Conservation (phyloP, 2,113 vertebrate genomes). For the Brachyistius frenatus region DNA sequence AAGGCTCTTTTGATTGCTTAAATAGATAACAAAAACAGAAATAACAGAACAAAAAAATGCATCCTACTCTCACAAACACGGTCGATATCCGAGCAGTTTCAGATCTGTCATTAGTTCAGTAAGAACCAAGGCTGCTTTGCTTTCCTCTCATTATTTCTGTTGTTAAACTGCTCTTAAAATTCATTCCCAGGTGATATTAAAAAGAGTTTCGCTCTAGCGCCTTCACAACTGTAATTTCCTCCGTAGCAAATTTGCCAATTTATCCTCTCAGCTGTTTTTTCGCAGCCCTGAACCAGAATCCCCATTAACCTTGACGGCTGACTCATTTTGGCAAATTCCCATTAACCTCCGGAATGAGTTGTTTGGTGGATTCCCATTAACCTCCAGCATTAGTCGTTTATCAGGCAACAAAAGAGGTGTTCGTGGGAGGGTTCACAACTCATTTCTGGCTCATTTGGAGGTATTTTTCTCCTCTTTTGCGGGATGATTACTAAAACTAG, state of each 20-base stretch:
- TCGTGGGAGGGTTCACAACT: neutral
- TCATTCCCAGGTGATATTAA: slow-evolving; percentile 56
- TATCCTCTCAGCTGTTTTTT: slow-evolving; percentile 49
- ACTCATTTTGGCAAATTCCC: slow-evolving; percentile 56
- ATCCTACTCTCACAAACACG: too few species aligned
- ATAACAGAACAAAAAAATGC: too few species aligned
- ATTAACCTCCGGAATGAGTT: slow-evolving; percentile 53
- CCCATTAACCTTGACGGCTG: slow-evolving; percentile 67
- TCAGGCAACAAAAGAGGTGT: slow-evolving; percentile 33
- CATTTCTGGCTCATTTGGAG: slow-evolving; percentile 35
- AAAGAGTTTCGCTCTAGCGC: slow-evolving; percentile 37
- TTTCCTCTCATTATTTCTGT: slow-evolving; percentile 40
- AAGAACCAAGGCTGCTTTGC: neutral
- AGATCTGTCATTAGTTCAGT: slow-evolving; percentile 23
- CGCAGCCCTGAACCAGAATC: slow-evolving; percentile 53
- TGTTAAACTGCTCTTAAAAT: slow-evolving; percentile 51
- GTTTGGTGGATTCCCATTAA: slow-evolving; percentile 62
- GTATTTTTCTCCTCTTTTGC: neutral
- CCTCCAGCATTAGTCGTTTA: slow-evolving; percentile 40
- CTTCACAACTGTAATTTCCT: slow-evolving; percentile 63
- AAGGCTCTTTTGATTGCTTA: too few species aligned
- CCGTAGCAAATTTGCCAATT: slow-evolving; percentile 56
- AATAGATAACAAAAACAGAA: too few species aligned
- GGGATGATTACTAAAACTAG: slow-evolving; percentile 4
- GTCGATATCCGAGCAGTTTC: neutral